Percentiles rank a stretch among this genome's conserved stretches.
phyloP scores from a whole-genome alignment of 64 coral and sea anemone genomes.

The Pocillopora damicornis region DNA sequence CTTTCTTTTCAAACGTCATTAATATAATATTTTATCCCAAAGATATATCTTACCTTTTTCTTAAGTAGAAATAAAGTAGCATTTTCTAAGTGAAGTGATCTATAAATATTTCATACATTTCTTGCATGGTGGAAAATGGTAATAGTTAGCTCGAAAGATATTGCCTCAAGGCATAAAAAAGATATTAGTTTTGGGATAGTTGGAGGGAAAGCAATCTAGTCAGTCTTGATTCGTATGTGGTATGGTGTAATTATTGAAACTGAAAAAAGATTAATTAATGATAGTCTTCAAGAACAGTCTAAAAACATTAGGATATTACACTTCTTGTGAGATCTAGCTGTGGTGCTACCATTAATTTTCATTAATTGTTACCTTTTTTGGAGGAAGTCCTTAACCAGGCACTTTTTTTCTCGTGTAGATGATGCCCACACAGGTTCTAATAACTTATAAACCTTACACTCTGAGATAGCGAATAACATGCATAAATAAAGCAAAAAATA shows the following conservation, averaged over 20 bases:
- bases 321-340: no score
- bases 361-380: background rate
- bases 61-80: constrained; percentile 26
- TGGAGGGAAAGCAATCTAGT: no score
- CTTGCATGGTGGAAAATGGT: constrained; percentile 8
- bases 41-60: constrained; percentile 17
- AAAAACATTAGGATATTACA: no score
- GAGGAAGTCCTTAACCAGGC: no score
- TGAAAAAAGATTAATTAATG: no score
- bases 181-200: background rate
- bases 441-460: background rate
- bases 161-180: background rate
- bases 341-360: background rate
- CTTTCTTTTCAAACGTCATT: constrained; percentile 23
- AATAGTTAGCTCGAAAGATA: background rate
- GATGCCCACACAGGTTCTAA: background rate
- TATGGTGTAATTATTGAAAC: no score
- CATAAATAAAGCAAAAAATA: constrained; percentile 52
- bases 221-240: no score
- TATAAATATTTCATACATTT: background rate
- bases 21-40: constrained; percentile 24
- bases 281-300: no score
- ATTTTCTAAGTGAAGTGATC: constrained; percentile 28
- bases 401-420: no score
- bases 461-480: background rate